A percentile compares a stretch with the other conserved stretches of the same genome.
Conservation (phyloP, 1,140 invertebrate species). For the Procambarus clarkii region DNA sequence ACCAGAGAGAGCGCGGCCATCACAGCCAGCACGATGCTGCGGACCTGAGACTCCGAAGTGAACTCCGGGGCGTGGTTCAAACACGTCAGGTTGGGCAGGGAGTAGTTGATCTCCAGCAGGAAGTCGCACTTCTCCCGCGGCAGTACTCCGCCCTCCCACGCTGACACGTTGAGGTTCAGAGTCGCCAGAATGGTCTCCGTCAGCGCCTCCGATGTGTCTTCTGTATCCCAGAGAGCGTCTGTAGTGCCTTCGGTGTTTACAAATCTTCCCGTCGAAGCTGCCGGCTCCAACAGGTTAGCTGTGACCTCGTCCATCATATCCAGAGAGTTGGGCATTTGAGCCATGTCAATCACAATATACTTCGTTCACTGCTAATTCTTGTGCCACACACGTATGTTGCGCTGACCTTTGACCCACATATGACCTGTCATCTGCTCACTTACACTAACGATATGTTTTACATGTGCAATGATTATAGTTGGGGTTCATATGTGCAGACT, state of each 20-base stretch:
- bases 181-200: neutral
- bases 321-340: neutral
- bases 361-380: too few relatives aligned
- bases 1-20: slow-evolving; percentile 85
- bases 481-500: too few relatives aligned
- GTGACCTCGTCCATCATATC: neutral
- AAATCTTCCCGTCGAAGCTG: neutral
- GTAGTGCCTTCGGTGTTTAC: neutral
- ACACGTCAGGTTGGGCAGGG: slow-evolving; percentile 43
- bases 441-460: too few relatives aligned
- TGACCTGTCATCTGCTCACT: too few relatives aligned
- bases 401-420: too few relatives aligned
- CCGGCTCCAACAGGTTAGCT: neutral
- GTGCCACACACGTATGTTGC: too few relatives aligned
- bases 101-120: slow-evolving; percentile 19
- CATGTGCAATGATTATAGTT: too few relatives aligned
- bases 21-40: slow-evolving; percentile 81
- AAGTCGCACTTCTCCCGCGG: slow-evolving; percentile 20
- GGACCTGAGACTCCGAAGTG: slow-evolving; percentile 77
- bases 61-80: slow-evolving; percentile 70
- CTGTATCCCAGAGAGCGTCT: neutral
- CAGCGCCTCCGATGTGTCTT: neutral
- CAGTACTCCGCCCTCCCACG: slow-evolving; percentile 9
- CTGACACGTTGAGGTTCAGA: slow-evolving; percentile 1
- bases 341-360: neutral